A percentile compares a stretch with the other conserved stretches of the same genome.
phyloP scores from a whole-genome alignment of 2,888 invertebrate genomes.

The Biston stratarius region DNA sequence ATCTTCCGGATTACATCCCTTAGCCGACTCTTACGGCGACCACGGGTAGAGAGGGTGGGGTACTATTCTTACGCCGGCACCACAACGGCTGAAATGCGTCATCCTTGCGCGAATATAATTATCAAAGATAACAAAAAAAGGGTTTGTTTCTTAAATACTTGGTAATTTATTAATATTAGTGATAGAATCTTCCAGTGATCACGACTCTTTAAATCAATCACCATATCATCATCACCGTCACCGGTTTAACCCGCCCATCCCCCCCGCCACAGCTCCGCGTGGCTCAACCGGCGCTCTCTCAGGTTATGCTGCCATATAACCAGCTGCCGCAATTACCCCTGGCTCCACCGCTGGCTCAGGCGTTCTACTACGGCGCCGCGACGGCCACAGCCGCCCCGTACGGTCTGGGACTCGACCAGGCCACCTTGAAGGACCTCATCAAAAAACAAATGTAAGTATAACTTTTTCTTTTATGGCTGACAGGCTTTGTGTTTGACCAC shows the following conservation, averaged over 20 bases:
- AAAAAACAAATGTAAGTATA: constrained; percentile 95
- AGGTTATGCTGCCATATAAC: constrained; percentile 76
- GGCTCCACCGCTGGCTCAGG: constrained; percentile 70
- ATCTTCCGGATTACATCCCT: too few species aligned
- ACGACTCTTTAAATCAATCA: neutral
- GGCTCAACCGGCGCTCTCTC: constrained; percentile 68
- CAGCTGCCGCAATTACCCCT: constrained; percentile 56
- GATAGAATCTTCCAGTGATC: neutral
- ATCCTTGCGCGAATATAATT: too few species aligned
- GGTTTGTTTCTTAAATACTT: too few species aligned
- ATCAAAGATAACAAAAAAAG: too few species aligned
- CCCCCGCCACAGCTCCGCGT: constrained; percentile 64
- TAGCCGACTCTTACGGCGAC: too few species aligned
- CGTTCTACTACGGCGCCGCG: constrained; percentile 88
- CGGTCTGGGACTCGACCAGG: constrained; percentile 86
- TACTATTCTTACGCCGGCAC: too few species aligned
- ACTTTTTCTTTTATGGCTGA: neutral
- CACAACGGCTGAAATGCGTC: too few species aligned
- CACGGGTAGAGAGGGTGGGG: too few species aligned
- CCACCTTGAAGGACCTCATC: constrained; percentile 92
- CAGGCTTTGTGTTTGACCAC: too few species aligned
- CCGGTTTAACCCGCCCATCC: constrained; percentile 36
- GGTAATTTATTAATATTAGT: too few species aligned
- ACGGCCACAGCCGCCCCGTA: constrained; percentile 73
- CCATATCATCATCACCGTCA: constrained; percentile 27